These are phyloP conservation scores for Diabrotica balteata DNA, from an alignment of 2,888 invertebrate species.

Conservation along the genomic window DNA sequence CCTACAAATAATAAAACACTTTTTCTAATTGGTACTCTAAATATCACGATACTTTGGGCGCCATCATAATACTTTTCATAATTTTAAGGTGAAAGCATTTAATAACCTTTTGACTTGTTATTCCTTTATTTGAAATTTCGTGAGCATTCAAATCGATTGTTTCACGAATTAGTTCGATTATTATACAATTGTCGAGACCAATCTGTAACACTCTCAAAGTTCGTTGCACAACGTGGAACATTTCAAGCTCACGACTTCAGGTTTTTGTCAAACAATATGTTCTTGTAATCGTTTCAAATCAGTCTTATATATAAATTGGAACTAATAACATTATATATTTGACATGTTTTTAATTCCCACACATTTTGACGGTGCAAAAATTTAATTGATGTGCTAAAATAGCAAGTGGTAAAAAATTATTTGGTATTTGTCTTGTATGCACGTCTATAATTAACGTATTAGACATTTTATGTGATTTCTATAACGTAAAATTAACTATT, in stretches of 20 bases:
- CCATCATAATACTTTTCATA: conserved; percentile 16
- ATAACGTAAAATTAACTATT: no score
- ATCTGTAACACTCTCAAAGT: conserved; percentile 25
- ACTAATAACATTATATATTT: no score
- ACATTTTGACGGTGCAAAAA: no score
- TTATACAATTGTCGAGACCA: conserved; percentile 23
- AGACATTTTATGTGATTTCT: no score
- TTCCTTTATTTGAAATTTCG: conserved; percentile 16
- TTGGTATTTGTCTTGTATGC: no score
- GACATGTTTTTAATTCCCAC: no score
- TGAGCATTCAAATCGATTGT: conserved; percentile 22
- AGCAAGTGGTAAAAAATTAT: no score
- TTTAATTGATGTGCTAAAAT: no score
- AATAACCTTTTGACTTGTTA: conserved; percentile 30
- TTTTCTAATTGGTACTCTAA: conserved; percentile 25
- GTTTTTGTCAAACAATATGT: conserved; percentile 9
- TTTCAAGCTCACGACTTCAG: conserved; percentile 17
- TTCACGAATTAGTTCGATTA: conserved; percentile 23
- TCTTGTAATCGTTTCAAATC: neutral
- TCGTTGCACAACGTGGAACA: conserved; percentile 19
- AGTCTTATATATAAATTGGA: no score
- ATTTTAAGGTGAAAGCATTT: conserved; percentile 29
- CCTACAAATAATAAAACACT: conserved; percentile 14
- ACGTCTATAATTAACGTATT: no score
- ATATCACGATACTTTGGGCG: conserved; percentile 21